Evolutionary conservation across 2,888 invertebrate species (phyloP), one percentile per base, ranked within the genome.

Genomic region (Prosapia bicincta): DNA sequence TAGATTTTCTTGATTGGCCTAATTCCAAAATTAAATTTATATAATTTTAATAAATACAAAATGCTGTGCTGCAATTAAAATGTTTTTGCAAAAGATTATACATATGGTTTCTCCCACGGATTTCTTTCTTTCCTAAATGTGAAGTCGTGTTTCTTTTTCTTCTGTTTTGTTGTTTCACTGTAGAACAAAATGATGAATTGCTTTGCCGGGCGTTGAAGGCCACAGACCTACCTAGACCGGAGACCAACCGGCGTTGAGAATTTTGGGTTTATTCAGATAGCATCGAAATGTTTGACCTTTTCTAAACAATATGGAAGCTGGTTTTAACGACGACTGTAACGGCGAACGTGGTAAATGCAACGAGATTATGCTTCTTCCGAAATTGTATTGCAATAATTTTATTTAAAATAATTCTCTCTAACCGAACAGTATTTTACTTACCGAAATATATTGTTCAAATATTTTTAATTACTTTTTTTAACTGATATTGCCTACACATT

Each of bases 111-210:
- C 54, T 54, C 54, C 54, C 54, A 54, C 54, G 54, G 20, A 20
- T 54, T 38, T 54, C 54, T 54, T 54, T 54, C 54, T 54, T 54
- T 54, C 54, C 54, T 54, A 54, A 54, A 54, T 54, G 54, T 54
- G 7, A 54, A 54, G 54, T 54, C 54, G 54, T 54, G 54, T 54
- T 54, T 54, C 54, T 54, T 54, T 54, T 54, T 54, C 2, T 54
- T 54, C 20, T 54, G 54, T 54, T 54, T 54, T 20, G 54, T 54
- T 54, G 54, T 54, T 20, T 54, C 13, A 20, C 54, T 15, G 38
- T 38, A 38, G 38, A 38, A 38, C 38, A 20, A 54, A 54, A 54
- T 54, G 54, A 54, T 54, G 54, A 54, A 54, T 54, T n/a, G n/a
- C 54, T 54, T 54, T 2, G 20, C 20, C 54, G 20, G 54, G 54